Base-by-base conservation (phyloP, 2,888 invertebrate species). In the Amiota mariae region DNA sequence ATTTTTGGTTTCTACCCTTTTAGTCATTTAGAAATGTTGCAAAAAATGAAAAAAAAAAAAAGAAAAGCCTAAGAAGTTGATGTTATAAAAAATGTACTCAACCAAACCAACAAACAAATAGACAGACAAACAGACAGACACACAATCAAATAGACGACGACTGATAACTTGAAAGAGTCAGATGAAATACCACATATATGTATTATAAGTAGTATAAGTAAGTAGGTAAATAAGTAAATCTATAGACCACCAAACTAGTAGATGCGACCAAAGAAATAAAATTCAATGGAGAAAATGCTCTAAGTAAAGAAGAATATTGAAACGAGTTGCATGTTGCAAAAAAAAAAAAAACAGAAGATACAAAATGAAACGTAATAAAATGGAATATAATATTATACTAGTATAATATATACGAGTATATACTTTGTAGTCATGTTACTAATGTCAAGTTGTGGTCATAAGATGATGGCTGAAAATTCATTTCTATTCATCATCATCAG, bases 1-100 rank as follows among this genome's bases (percentile, higher is more conserved):
- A 89, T 86, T 88, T 87, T 89, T 85, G 88, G 88, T 88, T 88
- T 88, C 81, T 84, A 85, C 82, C 87, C 87, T 84, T 85, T 85
- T 82, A 81, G 80, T 79, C 80, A 72, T 78, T 77, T 15, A 72
- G 49, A 66, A n/a, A 59, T 59, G 36, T 59, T 63, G 51, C 51
- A 70, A 47, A 66, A 72, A 72, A 24, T 24, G 24, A n/a, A 54
- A 61, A 49, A 10, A 1, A 9, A 61, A 13, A 59, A 46, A 71
- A 59, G 64, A 63, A 11, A 56, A 66, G 20, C 11, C 59, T 20
- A 59, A 57, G 57, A n/a, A 51, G 12, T 51, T n/a, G n/a, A 12
- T n/a, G 57, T 8, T 18, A 20, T 59, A 18, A 61, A 36, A 61
- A 61, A 20, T 47, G 47, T 47, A 66, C 46, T 18, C 47, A 47